phyloP scores from a whole-genome alignment of 2,888 invertebrate species.

The Acanthosepion pharaonis region DNA sequence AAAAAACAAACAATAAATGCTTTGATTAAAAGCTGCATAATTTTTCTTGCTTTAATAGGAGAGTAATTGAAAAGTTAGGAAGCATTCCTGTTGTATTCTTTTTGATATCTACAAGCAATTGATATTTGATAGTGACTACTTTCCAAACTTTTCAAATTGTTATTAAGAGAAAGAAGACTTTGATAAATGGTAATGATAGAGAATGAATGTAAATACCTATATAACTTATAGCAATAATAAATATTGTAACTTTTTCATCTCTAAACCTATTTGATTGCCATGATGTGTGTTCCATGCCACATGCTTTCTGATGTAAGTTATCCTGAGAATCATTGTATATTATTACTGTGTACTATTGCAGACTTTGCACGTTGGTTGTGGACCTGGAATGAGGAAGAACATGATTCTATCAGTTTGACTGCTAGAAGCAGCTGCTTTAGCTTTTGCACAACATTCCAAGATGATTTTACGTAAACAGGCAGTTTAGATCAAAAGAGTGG shows the following conservation, averaged over 20 bases:
- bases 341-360: slow-evolving; percentile 18
- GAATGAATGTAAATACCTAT: background rate
- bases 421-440: slow-evolving; percentile 20
- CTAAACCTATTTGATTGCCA: background rate
- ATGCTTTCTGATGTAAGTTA: slow-evolving; percentile 33
- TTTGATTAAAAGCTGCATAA: background rate
- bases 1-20: background rate
- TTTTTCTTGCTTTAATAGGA: slow-evolving; percentile 1
- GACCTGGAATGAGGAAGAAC: slow-evolving; percentile 33
- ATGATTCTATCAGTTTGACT: slow-evolving; percentile 33
- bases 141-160: slow-evolving; percentile 18
- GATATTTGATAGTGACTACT: background rate
- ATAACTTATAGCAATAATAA: background rate
- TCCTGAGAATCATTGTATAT: slow-evolving; percentile 4
- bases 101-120: background rate
- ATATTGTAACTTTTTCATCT: background rate
- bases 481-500: slow-evolving; percentile 33
- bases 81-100: background rate
- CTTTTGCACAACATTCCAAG: slow-evolving; percentile 20
- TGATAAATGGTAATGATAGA: background rate
- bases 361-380: background rate
- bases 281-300: background rate
- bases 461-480: slow-evolving; percentile 14
- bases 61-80: background rate
- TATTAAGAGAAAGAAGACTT: background rate